Evolutionary conservation across 1,140 invertebrate genomes (phyloP).

Genomic region (Pseudobourletiella spinata): DNA sequence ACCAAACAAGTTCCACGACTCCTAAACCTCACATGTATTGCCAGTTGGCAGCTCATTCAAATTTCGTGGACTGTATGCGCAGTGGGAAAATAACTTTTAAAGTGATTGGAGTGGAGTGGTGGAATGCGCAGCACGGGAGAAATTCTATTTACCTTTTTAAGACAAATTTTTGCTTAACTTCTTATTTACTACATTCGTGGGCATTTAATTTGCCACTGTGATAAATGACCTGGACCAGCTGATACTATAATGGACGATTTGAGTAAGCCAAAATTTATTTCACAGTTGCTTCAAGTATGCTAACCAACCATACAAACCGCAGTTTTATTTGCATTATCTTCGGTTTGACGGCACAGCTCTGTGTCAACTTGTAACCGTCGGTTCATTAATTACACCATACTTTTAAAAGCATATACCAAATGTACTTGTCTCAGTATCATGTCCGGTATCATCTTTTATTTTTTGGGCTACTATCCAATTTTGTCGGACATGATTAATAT

Average conservation of each 20-base stretch:
- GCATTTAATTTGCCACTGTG: background rate
- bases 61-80: background rate
- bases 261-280: conserved; percentile 3
- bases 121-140: background rate
- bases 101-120: background rate
- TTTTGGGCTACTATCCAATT: too few species aligned
- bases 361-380: too few species aligned
- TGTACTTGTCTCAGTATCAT: too few species aligned
- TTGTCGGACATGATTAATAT: too few species aligned
- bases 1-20: background rate
- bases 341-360: too few species aligned
- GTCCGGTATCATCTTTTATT: too few species aligned
- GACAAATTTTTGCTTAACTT: background rate
- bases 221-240: conserved; percentile 1
- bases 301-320: too few species aligned
- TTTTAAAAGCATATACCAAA: too few species aligned
- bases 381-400: too few species aligned
- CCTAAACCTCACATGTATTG: background rate
- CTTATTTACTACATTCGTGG: background rate
- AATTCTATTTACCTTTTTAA: background rate
- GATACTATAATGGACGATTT: conserved; percentile 4
- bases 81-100: background rate
- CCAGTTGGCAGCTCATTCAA: background rate
- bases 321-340: too few species aligned
- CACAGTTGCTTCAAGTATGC: too few species aligned